phyloP scores from a whole-genome alignment of 2,888 invertebrate genomes.

The Cataglyphis altisquamis region DNA sequence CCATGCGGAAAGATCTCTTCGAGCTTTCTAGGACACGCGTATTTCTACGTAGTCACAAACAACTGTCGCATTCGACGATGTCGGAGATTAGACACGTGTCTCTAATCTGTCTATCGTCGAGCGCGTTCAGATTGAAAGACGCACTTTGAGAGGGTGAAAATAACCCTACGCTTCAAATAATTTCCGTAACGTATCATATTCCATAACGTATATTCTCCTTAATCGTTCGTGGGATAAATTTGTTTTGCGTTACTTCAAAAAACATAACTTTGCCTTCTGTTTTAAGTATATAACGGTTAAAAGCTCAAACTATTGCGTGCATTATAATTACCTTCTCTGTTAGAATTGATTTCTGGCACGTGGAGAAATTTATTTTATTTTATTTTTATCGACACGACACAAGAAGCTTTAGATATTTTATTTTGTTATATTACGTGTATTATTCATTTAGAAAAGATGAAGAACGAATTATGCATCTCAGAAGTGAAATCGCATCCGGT shows the following conservation, averaged over 20 bases:
- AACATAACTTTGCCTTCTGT: neutral
- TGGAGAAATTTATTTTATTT: neutral
- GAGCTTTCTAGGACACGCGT: conserved; percentile 19
- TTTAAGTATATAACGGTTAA: neutral
- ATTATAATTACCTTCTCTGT: neutral
- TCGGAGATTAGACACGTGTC: conserved; percentile 16
- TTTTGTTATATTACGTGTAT: neutral
- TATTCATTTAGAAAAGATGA: neutral
- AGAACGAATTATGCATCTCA: neutral
- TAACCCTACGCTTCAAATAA: neutral
- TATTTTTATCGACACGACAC: neutral
- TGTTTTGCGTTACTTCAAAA: neutral
- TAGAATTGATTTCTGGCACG: neutral
- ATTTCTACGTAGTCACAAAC: conserved; percentile 5
- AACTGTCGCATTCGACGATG: conserved; percentile 12
- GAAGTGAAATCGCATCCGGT: neutral
- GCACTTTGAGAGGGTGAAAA: conserved; percentile 13
- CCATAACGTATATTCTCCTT: neutral
- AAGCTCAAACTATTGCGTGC: neutral
- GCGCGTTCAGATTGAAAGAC: neutral
- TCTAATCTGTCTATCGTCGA: conserved; percentile 9
- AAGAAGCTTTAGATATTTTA: neutral
- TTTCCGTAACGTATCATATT: conserved; percentile 14
- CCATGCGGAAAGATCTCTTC: conserved; percentile 29
- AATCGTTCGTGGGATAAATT: neutral